phyloP scores from a whole-genome alignment of 2,113 vertebrate species.

The Laticauda colubrina region DNA sequence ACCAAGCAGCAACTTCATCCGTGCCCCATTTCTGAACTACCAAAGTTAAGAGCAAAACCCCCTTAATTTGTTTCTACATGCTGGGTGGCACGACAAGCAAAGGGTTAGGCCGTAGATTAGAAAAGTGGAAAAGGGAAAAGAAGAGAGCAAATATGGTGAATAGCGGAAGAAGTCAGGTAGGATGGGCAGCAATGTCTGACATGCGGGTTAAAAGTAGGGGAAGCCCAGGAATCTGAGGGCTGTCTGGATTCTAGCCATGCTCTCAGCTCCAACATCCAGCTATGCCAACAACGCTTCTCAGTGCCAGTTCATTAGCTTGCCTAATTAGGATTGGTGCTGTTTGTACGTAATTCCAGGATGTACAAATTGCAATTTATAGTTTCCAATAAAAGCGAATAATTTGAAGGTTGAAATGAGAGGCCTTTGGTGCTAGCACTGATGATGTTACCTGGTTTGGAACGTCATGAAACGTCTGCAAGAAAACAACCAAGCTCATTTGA shows the following conservation, averaged over 20 bases:
- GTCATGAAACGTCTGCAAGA: too few relatives aligned
- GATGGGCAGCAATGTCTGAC: constrained; percentile 53
- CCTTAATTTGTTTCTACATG: constrained; percentile 83
- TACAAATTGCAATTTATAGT: constrained; percentile 37
- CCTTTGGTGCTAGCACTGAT: too few relatives aligned
- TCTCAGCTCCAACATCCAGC: constrained; percentile 59
- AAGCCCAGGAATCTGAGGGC: constrained; percentile 49
- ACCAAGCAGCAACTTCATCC: constrained; percentile 98
- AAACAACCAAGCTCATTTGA: background rate
- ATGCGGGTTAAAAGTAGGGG: constrained; percentile 74
- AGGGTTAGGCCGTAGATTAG: constrained; percentile 75
- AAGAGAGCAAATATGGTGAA: constrained; percentile 74
- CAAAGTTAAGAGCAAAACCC: constrained; percentile 94
- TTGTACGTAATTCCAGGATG: constrained; percentile 30
- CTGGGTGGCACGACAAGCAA: constrained; percentile 82
- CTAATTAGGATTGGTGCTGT: constrained; percentile 47
- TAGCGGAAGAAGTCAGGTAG: constrained; percentile 72
- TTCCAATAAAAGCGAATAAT: too few relatives aligned
- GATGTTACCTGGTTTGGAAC: too few relatives aligned
- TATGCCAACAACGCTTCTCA: constrained; percentile 42
- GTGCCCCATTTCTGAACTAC: constrained; percentile 99
- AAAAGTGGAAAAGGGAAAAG: constrained; percentile 73
- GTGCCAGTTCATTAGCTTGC: constrained; percentile 37
- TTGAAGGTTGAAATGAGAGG: too few relatives aligned
- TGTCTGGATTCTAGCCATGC: constrained; percentile 61